A percentile compares a stretch with the other conserved stretches of the same genome.
Evolutionary conservation across 2,888 invertebrate genomes (phyloP).

Genomic region (Tenthredo livida): DNA sequence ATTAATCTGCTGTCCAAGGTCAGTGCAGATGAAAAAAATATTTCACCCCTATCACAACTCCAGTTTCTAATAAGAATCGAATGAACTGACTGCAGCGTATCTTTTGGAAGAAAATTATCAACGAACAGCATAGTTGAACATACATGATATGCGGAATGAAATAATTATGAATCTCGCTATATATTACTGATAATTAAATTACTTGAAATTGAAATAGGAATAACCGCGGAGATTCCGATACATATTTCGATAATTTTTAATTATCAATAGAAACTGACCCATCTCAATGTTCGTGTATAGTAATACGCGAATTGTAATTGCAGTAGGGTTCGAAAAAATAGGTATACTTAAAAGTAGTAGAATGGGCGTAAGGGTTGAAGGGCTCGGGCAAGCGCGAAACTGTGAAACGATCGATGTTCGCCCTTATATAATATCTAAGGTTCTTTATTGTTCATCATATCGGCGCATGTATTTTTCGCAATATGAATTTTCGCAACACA

Average conservation of each 20-base stretch:
- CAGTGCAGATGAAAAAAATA: slow-evolving; percentile 28
- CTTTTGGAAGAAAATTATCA: neutral
- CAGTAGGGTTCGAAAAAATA: neutral
- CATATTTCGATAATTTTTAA: neutral
- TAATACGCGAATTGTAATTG: neutral
- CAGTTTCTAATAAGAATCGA: neutral
- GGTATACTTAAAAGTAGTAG: neutral
- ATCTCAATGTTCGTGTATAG: neutral
- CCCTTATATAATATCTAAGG: slow-evolving; percentile 18
- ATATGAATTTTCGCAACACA: neutral
- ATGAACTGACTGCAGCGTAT: neutral
- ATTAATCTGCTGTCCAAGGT: slow-evolving; percentile 48
- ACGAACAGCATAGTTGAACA: neutral
- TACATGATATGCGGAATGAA: neutral
- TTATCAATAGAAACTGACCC: neutral
- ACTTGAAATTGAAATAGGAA: neutral
- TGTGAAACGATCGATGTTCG: slow-evolving; percentile 50
- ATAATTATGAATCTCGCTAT: neutral
- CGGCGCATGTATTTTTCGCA: slow-evolving; percentile 2
- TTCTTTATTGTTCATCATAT: neutral
- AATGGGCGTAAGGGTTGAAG: slow-evolving; percentile 48
- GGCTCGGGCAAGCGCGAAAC: slow-evolving; percentile 50
- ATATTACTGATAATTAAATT: neutral
- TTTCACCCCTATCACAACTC: neutral
- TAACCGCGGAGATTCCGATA: neutral